These are phyloP conservation scores for Melanaphis sacchari DNA, from an alignment of 1,140 invertebrate species.

Conservation along the genomic window DNA sequence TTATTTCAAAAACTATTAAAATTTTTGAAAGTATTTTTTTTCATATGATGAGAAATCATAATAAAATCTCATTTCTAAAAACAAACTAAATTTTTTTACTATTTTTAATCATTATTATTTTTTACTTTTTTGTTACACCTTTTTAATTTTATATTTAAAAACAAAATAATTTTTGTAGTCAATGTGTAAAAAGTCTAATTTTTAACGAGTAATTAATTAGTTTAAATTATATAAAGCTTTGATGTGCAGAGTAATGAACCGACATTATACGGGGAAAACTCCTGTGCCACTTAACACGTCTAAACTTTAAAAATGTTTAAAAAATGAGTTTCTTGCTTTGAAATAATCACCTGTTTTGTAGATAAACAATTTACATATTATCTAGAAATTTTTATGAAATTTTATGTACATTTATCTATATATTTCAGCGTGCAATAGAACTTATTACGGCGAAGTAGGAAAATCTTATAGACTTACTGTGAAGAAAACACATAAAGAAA, in stretches of 20 bases:
- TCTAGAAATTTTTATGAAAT: neutral
- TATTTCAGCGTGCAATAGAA: conserved; percentile 80
- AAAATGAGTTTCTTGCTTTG: neutral
- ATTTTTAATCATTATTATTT: neutral
- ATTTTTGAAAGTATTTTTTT: neutral
- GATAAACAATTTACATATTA: neutral
- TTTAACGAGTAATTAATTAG: neutral
- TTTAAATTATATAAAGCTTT: neutral
- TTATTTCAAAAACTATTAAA: neutral
- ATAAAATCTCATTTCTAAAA: neutral
- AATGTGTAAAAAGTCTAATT: neutral
- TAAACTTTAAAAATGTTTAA: neutral
- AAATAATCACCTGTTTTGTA: neutral
- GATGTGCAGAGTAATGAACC: neutral
- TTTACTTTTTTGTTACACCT: neutral
- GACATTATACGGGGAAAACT: neutral
- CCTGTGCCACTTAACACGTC: neutral
- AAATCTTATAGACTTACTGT: conserved; percentile 80
- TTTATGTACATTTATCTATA: neutral
- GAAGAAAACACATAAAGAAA: conserved; percentile 71
- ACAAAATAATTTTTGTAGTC: too few relatives aligned
- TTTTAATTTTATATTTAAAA: neutral
- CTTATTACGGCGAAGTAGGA: conserved; percentile 85
- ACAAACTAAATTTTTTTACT: neutral
- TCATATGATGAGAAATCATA: neutral